Conservation (phyloP, 2,797 vertebrate genomes). For the Malacoctenus gilli region DNA sequence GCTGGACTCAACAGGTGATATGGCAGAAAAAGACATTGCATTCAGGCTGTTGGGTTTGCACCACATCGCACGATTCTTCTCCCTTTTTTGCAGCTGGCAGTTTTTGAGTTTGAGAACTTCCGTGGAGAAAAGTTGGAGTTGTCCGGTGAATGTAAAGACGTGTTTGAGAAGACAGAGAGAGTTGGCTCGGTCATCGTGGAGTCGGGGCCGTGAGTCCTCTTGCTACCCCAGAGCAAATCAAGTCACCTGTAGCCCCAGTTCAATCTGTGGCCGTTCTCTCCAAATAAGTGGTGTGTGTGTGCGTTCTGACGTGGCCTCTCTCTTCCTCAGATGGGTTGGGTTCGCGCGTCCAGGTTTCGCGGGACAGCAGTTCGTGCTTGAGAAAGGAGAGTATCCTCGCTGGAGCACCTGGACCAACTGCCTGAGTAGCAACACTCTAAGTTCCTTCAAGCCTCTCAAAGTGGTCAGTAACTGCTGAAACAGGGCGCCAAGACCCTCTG, state of each 20-base stretch:
- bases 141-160: conserved; percentile 86
- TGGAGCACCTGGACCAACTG: conserved; percentile 93
- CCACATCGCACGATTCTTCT: conserved; percentile 24
- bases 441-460: conserved; percentile 85
- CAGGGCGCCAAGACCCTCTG: too few species aligned
- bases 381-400: conserved; percentile 91
- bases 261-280: too few species aligned
- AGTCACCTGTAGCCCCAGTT: not conserved
- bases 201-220: conserved; percentile 87
- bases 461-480: conserved; percentile 75
- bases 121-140: conserved; percentile 86
- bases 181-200: conserved; percentile 91
- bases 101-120: conserved; percentile 91
- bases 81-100: conserved; percentile 70
- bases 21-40: not conserved
- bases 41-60: not conserved
- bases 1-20: not conserved
- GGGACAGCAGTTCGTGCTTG: conserved; percentile 90
- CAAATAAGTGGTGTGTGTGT: conserved; percentile 1
- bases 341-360: conserved; percentile 83
- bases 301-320: not conserved
- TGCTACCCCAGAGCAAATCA: not conserved
- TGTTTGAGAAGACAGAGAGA: conserved; percentile 85
- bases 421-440: conserved; percentile 77
- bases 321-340: conserved; percentile 84